Evolutionary conservation across 2,888 invertebrate species (phyloP), one percentile per base, ranked within the genome.

Genomic region (Drosophila mettleri): DNA sequence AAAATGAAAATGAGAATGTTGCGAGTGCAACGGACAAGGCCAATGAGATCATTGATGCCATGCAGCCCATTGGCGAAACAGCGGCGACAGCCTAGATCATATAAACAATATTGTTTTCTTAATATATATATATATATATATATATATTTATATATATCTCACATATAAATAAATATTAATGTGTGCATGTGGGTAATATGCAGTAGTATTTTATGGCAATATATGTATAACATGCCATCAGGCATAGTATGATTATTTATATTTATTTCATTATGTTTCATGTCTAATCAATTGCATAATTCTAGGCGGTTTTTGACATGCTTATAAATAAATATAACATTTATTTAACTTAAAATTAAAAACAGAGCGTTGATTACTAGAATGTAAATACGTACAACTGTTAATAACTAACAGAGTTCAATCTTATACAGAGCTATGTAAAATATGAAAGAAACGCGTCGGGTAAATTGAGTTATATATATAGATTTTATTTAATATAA

Each of bases 41-140:
- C 41, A 63, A 75, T 8, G 80, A 66, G 22, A 48, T 83, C 24
- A 60, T 74, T n/a, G 66, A 82, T 41, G 86, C 68, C 10, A 62
- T 75, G 6, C 71, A 65, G 62, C 53, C 52, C 8, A 63, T 67
- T 7, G 70, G 29, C 45, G 54, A 55, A 8, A 18, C 43, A 2
- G 12, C 43, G 18, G 22, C 49, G 31, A 8, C 46, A 36, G n/a
- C n/a, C 16, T 63, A 51, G 24, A 9, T 51, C 7, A 2, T 14
- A 9, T 16, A n/a, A 33, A 6, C 3, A 14, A 2, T 36, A 27
- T n/a, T 1, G 3, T 34, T 52, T 16, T 38, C 31, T 52, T 51
- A 34, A 31, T 31, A 24, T 39, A 16, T 45, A 33, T 38, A 12
- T 34, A n/a, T 33, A 45, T 27, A n/a, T n/a, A n/a, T n/a, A n/a